These are phyloP conservation scores for Alectoris magna DNA, from an alignment of 2,797 vertebrate genomes.

Conservation along the genomic window DNA sequence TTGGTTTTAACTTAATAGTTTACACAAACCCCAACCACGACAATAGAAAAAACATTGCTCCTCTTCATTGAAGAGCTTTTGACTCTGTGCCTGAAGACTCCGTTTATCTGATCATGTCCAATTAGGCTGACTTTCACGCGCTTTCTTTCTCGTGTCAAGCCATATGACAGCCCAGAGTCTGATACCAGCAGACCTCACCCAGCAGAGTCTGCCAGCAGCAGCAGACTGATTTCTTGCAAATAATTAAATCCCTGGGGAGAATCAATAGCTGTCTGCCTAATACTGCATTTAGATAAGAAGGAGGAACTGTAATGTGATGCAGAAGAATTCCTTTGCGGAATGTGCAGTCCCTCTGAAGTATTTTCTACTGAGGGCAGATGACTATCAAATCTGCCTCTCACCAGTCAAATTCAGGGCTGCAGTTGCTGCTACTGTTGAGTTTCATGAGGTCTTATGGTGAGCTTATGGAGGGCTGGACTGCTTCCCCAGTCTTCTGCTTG, in stretches of 20 bases:
- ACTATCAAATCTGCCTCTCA: neutral
- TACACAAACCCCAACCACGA: neutral
- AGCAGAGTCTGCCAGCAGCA: neutral
- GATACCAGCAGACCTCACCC: conserved; percentile 19
- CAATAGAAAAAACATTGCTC: neutral
- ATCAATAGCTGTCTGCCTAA: conserved; percentile 3
- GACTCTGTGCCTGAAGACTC: neutral
- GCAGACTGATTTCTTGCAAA: neutral
- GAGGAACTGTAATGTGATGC: neutral
- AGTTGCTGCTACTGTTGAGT: neutral
- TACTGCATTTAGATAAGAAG: neutral
- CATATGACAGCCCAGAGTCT: conserved; percentile 5
- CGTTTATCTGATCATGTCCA: conserved; percentile 17
- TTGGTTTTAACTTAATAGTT: conserved; percentile 27
- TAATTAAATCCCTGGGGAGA: conserved; percentile 38
- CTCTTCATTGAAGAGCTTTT: conserved; percentile 20
- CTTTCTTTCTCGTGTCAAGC: conserved; percentile 21
- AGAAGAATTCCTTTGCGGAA: conserved; percentile 9
- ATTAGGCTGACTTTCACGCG: neutral
- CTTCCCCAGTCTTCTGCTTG: neutral
- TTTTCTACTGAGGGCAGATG: conserved; percentile 7
- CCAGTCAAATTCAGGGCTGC: neutral
- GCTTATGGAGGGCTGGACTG: no score
- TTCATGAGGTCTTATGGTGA: neutral
- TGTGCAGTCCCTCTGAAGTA: neutral